A percentile compares a stretch with the other conserved stretches of the same genome.
Conservation (phyloP, 2,797 vertebrate species). For the Lemur catta region DNA sequence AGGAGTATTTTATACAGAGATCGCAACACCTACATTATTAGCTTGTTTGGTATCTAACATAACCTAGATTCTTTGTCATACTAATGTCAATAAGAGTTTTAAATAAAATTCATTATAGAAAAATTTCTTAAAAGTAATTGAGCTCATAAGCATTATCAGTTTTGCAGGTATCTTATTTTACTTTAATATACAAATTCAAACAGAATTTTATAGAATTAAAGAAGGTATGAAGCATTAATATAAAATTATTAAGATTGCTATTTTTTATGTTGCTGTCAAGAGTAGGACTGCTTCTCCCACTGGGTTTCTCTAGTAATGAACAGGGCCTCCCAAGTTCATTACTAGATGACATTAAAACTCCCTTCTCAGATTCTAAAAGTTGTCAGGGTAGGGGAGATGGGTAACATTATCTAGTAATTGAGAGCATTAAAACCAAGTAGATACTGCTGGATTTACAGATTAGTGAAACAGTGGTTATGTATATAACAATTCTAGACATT, state of each 20-base stretch:
- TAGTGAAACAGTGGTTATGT: background rate
- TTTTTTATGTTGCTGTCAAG: background rate
- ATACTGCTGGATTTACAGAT: background rate
- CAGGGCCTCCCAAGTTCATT: background rate
- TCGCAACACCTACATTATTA: background rate
- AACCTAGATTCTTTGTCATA: background rate
- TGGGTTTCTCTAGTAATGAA: background rate
- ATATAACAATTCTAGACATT: background rate
- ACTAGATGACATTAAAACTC: background rate
- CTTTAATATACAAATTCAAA: conserved; percentile 30
- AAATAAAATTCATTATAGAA: background rate
- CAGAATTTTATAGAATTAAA: conserved; percentile 38
- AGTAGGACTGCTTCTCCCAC: background rate
- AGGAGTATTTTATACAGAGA: background rate
- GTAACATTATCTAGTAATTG: background rate
- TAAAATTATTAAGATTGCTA: background rate
- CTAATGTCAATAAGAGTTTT: background rate
- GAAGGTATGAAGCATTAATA: background rate
- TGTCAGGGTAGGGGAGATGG: background rate
- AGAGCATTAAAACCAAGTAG: background rate
- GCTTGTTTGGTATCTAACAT: background rate
- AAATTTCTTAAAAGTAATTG: conserved; percentile 15
- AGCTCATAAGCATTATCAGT: background rate
- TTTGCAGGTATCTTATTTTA: background rate
- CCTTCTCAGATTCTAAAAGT: background rate